Conservation (phyloP, 2,888 invertebrate genomes). For the Flexamia atlantica region DNA sequence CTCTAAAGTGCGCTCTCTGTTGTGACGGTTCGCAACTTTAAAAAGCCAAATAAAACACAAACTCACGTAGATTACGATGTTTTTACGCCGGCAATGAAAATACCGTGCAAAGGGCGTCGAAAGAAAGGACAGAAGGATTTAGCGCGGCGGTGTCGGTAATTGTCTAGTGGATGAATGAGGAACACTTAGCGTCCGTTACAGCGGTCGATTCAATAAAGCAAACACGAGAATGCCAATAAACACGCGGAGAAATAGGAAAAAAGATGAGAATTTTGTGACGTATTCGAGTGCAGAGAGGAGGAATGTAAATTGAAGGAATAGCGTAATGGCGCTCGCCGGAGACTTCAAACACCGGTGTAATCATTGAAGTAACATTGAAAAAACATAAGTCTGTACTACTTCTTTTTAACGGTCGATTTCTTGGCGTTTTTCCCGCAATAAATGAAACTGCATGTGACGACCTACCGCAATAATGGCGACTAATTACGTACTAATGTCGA, state of each 20-base stretch:
- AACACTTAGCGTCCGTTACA: conserved; percentile 46
- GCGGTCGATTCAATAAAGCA: conserved; percentile 54
- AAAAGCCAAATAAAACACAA: not conserved
- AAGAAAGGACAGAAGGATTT: conserved; percentile 11
- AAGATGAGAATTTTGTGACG: conserved; percentile 59
- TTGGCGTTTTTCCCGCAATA: conserved; percentile 60
- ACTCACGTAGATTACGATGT: not conserved
- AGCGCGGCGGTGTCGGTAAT: conserved; percentile 6
- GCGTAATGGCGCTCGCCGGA: conserved; percentile 45
- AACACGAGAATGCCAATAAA: conserved; percentile 52
- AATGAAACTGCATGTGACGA: conserved; percentile 61
- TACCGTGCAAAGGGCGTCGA: conserved; percentile 23
- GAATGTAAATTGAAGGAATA: conserved; percentile 61
- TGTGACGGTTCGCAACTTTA: not conserved
- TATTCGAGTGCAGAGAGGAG: conserved; percentile 59
- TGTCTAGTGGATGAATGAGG: conserved; percentile 50
- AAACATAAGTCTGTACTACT: conserved; percentile 62
- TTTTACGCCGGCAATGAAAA: conserved; percentile 8
- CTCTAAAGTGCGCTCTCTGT: not conserved
- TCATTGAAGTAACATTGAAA: conserved; percentile 59
- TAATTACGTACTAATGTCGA: conserved; percentile 61
- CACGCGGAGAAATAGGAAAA: conserved; percentile 48
- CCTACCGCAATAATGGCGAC: conserved; percentile 62
- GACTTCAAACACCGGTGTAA: conserved; percentile 58
- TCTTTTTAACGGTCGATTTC: conserved; percentile 61